Base-by-base conservation (phyloP, 2,797 vertebrate genomes). In the Gobionotothen gibberifrons region DNA sequence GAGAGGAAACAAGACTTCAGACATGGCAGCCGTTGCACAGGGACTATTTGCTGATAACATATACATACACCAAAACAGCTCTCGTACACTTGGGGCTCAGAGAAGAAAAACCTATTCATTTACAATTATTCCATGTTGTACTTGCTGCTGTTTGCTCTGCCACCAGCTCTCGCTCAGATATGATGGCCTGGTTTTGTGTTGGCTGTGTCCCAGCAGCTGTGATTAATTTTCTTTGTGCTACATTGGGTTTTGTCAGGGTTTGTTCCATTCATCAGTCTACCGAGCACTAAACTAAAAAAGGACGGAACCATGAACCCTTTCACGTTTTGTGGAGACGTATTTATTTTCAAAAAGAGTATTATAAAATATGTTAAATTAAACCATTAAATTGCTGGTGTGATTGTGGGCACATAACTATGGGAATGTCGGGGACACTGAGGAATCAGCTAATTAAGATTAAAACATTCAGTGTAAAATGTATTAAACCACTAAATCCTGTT, bases 141-240 rank as follows among this genome's bases (percentile, higher is more conserved):
- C 39, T 32, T 61, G 19, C 40, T 36, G 32, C 32, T 55, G 29
- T 61, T 75, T 67, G 46, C 58, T 75, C 32, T 54, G 6, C 9
- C 74, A 66, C 47, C 36, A 68, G 58, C 57, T 66, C 58, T 56
- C 5, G 1, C 51, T 65, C 21, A 26, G 52, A 71, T 52, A 47
- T 16, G 3, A 42, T 63, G 76, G 40, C 65, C 78, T 83, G 55
- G 17, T 84, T 86, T 85, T 71, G 49, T 56, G 53, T 69, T 82
- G 60, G 57, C 69, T 44, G 17, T 42, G 58, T 70, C 51, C 54
- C 82, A 85, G 66, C 62, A 71, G 56, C 51, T 57, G 55, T 81
- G 78, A 85, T 83, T 82, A 47, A 86, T 84, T 73, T 55, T 60
- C 74, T 79, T 63, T 84, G 67, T 32, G 46, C 77, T 62, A 71